Conservation (phyloP, 64 coral and sea anemone species). For the Pachyseris speciosa region DNA sequence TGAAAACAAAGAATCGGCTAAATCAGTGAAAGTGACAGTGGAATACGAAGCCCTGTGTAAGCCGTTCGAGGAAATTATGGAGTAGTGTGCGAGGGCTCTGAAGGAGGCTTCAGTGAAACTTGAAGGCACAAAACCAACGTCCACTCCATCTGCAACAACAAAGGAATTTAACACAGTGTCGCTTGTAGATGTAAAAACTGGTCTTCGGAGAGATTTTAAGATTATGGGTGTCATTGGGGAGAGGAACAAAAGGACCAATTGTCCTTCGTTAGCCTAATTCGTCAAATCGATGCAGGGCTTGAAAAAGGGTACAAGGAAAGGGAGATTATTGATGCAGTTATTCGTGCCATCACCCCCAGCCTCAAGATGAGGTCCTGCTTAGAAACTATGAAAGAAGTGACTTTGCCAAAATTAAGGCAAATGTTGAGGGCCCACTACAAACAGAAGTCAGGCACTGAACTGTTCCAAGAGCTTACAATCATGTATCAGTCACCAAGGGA, state of each 20-base stretch:
- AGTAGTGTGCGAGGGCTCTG: neutral
- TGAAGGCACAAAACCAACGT: neutral
- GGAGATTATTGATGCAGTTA: conserved; percentile 67
- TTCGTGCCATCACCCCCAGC: conserved; percentile 26
- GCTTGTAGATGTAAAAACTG: conserved; percentile 5
- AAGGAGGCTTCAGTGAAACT: conserved; percentile 5
- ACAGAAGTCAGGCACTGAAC: conserved; percentile 3
- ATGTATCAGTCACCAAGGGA: conserved; percentile 4
- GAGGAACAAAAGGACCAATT: conserved; percentile 53
- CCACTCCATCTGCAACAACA: neutral
- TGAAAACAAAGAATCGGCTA: neutral
- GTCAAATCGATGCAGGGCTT: conserved; percentile 60
- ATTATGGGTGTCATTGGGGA: conserved; percentile 11
- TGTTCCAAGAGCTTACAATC: conserved; percentile 8
- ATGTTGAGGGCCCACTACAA: neutral
- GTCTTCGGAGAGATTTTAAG: conserved; percentile 39
- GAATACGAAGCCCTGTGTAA: neutral
- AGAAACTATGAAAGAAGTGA: conserved; percentile 6
- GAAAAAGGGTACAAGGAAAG: conserved; percentile 54
- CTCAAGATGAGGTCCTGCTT: neutral
- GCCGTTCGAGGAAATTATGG: neutral
- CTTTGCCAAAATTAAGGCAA: conserved; percentile 8
- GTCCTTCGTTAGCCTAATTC: conserved; percentile 53
- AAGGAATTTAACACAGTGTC: neutral
- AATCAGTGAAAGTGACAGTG: neutral